These are phyloP conservation scores for Dermolepida albohirtum DNA, from an alignment of 2,888 invertebrate species.

Conservation along the genomic window DNA sequence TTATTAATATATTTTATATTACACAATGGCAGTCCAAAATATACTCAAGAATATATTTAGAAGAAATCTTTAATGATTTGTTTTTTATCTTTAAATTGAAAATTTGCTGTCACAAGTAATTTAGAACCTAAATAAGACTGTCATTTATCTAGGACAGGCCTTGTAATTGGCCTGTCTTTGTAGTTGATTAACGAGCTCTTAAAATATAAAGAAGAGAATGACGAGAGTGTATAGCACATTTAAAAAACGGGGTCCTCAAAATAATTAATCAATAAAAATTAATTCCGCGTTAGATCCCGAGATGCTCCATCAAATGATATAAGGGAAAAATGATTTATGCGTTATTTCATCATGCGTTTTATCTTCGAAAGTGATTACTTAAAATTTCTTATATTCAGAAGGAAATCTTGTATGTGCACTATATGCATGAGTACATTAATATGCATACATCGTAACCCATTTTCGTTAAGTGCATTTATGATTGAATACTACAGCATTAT, in stretches of 20 bases:
- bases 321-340: slow-evolving; percentile 17
- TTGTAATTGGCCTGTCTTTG: slow-evolving; percentile 33
- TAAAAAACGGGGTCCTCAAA: slow-evolving; percentile 16
- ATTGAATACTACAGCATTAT: no score
- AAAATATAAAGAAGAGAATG: slow-evolving; percentile 19
- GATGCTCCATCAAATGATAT: slow-evolving; percentile 1
- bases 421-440: no score
- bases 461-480: no score
- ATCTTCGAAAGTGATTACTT: slow-evolving; percentile 6
- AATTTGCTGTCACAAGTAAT: slow-evolving; percentile 10
- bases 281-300: slow-evolving; percentile 11
- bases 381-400: no score
- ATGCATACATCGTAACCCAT: no score
- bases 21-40: no score
- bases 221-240: slow-evolving; percentile 1
- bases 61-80: no score
- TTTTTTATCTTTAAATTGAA: slow-evolving; percentile 30
- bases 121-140: slow-evolving; percentile 24
- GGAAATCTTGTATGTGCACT: no score
- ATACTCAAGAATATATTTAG: no score
- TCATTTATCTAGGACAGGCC: slow-evolving; percentile 11
- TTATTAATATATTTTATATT: no score
- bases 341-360: not conserved
- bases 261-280: slow-evolving; percentile 32
- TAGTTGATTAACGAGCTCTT: slow-evolving; percentile 35